phyloP scores from a whole-genome alignment of 2,888 invertebrate species.

The Ennomos quercinarius region DNA sequence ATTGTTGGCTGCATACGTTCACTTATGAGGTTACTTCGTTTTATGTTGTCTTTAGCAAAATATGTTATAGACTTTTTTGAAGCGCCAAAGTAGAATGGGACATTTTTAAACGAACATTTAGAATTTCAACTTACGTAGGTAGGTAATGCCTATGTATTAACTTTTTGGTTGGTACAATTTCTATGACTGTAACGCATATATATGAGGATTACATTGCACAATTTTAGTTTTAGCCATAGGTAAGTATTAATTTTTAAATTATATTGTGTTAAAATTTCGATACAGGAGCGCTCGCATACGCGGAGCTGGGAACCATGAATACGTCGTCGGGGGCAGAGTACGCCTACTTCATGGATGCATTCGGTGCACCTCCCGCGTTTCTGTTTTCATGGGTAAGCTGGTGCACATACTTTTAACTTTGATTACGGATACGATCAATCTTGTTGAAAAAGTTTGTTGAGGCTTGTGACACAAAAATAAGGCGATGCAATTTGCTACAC shows the following conservation, averaged over 20 bases:
- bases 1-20: conserved; percentile 25
- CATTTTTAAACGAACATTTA: no score
- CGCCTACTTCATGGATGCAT: conserved; percentile 98
- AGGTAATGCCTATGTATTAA: no score
- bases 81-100: no score
- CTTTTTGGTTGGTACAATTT: no score
- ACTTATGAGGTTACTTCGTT: conserved; percentile 11
- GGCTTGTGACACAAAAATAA: conserved; percentile 1
- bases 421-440: conserved; percentile 1
- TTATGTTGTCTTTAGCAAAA: no score
- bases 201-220: no score
- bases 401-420: conserved; percentile 5
- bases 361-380: conserved; percentile 96
- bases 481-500: conserved; percentile 13
- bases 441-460: conserved; percentile 16
- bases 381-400: conserved; percentile 94
- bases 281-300: conserved; percentile 95
- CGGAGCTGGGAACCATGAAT: conserved; percentile 98
- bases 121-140: no score
- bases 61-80: no score
- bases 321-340: conserved; percentile 98
- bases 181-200: no score
- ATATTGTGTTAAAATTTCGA: neutral
- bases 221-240: no score
- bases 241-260: no score